Base-by-base conservation (phyloP, 2,888 invertebrate species). In the Parthenolecanium corni region DNA sequence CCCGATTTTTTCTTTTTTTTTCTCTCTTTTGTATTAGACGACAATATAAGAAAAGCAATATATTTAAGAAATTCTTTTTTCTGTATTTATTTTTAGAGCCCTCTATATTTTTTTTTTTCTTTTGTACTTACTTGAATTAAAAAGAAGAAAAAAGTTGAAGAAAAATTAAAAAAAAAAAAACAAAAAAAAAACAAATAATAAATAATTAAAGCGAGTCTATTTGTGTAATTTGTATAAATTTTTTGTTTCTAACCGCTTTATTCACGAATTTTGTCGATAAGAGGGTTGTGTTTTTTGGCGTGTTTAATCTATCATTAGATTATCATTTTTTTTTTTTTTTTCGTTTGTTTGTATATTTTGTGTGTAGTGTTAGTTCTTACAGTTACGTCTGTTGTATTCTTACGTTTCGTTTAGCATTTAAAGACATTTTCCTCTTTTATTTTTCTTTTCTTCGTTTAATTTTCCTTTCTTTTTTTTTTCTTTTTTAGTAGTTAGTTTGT, bases 21-120 rank as follows among this genome's bases (percentile, higher is more conserved):
- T 18, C 18, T 54, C 40, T 54, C 38, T 54, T 54, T 61, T 61
- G 61, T 61, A 61, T 61, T 61, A 61, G 61, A 61, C 49, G 61
- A 61, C 61, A 61, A 61, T 61, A 61, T 61, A 61, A 61, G 61
- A 61, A 61, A 61, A 61, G 61, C 61, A 61, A 61, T 61, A 61
- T 51, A 61, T 46, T 46, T 61, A 61, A 61, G 61, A 51, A 49
- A 49, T 61, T n/a, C 49, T 61, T 61, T 61, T 51, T 61, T 49
- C 47, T 61, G 47, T 61, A 51, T 51, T 57, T 42, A 57, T 54
- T 54, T 54, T 40, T 57, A 57, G 44, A 57, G 44, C 31, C 57
- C 57, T 31, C 31, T 31, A 42, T 46, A 38, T 49, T 49, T 61
- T 38, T 49, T 61, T 51, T 61, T 49, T 31, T 6, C 31, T 31